These are phyloP conservation scores for Hydrozoanthus gracilis DNA, from an alignment of 92 coral and sea anemone species.

Conservation along the genomic window DNA sequence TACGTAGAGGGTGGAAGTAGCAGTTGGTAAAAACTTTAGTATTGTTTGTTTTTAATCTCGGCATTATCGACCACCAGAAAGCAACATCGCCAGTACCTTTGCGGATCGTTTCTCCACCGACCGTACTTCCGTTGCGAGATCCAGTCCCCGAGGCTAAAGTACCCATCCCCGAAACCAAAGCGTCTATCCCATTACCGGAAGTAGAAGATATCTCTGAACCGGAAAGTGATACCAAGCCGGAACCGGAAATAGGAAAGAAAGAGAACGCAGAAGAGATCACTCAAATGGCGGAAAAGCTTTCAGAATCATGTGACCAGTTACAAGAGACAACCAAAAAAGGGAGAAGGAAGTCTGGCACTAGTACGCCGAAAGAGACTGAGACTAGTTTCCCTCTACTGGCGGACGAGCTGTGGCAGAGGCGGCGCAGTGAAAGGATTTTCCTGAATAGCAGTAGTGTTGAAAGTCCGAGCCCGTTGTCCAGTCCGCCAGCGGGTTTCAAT, in stretches of 20 bases:
- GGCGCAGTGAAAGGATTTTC: conserved; percentile 96
- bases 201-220: conserved; percentile 50
- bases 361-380: conserved; percentile 60
- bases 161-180: conserved; percentile 2
- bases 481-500: conserved; percentile 74
- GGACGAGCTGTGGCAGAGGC: conserved; percentile 82
- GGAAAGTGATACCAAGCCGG: conserved; percentile 42
- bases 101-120: neutral
- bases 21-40: neutral
- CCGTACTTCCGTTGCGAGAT: neutral
- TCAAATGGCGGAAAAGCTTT: conserved; percentile 17
- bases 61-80: neutral
- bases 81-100: conserved; percentile 19
- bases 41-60: neutral
- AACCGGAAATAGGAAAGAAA: conserved; percentile 24
- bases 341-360: conserved; percentile 58
- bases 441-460: conserved; percentile 88
- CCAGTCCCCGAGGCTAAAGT: neutral
- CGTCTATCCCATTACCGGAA: conserved; percentile 39
- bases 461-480: conserved; percentile 69
- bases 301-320: conserved; percentile 38
- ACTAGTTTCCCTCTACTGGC: conserved; percentile 65
- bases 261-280: conserved; percentile 30
- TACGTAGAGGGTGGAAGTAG: neutral
- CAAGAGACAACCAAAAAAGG: conserved; percentile 61